Percentiles rank a stretch among this genome's conserved stretches.
Evolutionary conservation across 2,888 invertebrate genomes (phyloP).

Genomic region (Fissipunctia ypsillon): DNA sequence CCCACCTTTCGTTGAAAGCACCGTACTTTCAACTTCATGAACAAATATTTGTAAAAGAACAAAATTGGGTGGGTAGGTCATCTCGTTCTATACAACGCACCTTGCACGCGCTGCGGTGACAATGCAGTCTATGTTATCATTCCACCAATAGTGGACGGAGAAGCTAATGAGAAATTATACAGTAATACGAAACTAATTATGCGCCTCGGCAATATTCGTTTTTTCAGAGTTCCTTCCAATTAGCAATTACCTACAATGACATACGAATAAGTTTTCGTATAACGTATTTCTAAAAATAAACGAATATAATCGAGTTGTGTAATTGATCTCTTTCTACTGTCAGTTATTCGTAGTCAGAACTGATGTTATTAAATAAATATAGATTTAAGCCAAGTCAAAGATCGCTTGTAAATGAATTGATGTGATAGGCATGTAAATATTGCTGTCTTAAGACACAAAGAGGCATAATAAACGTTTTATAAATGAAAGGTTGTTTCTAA

Average conservation of each 20-base stretch:
- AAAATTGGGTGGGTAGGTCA: not conserved
- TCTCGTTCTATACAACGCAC: not conserved
- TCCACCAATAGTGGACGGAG: constrained; percentile 32
- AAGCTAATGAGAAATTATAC: constrained; percentile 29
- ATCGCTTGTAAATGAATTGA: constrained; percentile 40
- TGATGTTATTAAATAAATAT: constrained; percentile 32
- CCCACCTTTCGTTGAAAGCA: no score
- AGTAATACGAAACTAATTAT: constrained; percentile 25
- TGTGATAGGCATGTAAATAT: constrained; percentile 54
- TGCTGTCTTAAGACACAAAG: constrained; percentile 36
- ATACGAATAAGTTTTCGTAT: not conserved
- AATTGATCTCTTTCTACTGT: constrained; percentile 12
- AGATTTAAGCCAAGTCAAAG: constrained; percentile 30
- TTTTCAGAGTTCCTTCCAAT: not conserved
- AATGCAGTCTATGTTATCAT: constrained; percentile 30
- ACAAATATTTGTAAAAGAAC: not conserved
- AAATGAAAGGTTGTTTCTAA: constrained; percentile 9
- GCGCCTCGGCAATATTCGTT: not conserved
- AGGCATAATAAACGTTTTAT: constrained; percentile 57
- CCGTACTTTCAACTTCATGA: not conserved
- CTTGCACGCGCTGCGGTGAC: constrained; percentile 14
- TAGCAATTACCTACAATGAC: not conserved
- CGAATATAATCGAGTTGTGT: constrained; percentile 4
- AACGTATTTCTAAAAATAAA: constrained; percentile 1
- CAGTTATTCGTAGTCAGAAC: constrained; percentile 50